Conservation (phyloP, 2,888 invertebrate genomes). For the Eilema depressum region DNA sequence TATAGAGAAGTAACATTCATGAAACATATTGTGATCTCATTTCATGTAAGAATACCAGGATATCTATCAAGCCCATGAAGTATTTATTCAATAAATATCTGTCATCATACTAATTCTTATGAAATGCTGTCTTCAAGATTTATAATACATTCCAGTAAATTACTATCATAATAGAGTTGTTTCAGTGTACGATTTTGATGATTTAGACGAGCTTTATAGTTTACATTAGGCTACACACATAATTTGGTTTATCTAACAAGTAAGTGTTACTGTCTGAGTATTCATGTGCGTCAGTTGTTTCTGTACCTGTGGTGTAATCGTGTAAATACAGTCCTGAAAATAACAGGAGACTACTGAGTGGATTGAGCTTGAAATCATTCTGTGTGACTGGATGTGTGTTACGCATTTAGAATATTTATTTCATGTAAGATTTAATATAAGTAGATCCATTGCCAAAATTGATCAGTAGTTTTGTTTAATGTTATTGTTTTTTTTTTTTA, state of each 20-base stretch:
- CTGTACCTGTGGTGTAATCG: conserved; percentile 58
- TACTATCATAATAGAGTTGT: conserved; percentile 66
- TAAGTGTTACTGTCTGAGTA: conserved; percentile 74
- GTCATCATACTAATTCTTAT: conserved; percentile 63
- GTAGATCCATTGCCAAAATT: conserved; percentile 86
- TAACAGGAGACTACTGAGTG: conserved; percentile 56
- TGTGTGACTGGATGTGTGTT: conserved; percentile 75
- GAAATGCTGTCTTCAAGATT: conserved; percentile 65
- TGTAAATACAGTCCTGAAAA: conserved; percentile 77
- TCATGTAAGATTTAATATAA: conserved; percentile 80
- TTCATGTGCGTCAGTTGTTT: conserved; percentile 72
- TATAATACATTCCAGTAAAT: conserved; percentile 80
- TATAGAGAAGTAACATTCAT: conserved; percentile 69
- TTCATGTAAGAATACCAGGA: conserved; percentile 72
- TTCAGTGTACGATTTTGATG: conserved; percentile 75
- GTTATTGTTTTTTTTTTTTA: conserved; percentile 81
- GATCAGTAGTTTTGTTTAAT: conserved; percentile 82
- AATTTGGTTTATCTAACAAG: conserved; percentile 67
- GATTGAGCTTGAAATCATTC: conserved; percentile 66
- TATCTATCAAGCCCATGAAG: conserved; percentile 61
- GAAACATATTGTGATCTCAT: conserved; percentile 80
- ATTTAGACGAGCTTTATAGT: conserved; percentile 79
- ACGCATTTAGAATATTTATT: conserved; percentile 82
- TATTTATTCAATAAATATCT: conserved; percentile 62
- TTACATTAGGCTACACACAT: conserved; percentile 74